phyloP scores from a whole-genome alignment of 2,888 invertebrate genomes.

The Gerris lacustris region DNA sequence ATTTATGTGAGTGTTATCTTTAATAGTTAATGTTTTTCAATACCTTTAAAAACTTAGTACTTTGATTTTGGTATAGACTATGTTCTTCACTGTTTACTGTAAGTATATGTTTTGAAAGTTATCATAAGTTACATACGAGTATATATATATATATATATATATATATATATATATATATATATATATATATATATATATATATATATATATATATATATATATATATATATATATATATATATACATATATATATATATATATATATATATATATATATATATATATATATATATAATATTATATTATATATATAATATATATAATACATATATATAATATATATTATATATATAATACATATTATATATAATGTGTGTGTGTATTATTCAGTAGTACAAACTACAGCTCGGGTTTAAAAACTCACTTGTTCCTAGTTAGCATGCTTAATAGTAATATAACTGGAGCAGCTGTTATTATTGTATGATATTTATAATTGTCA shows the following conservation, averaged over 20 bases:
- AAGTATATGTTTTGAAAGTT: not conserved
- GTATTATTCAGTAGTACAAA: not conserved
- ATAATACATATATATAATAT: not conserved
- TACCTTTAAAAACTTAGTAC: too few relatives aligned
- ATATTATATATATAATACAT: not conserved
- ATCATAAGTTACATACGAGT: not conserved
- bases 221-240: not conserved
- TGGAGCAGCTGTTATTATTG: too few relatives aligned
- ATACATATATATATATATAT: not conserved
- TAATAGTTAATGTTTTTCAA: too few relatives aligned
- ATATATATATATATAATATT: not conserved
- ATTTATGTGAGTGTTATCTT: too few relatives aligned
- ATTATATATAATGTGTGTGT: not conserved
- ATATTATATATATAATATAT: not conserved
- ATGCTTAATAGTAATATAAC: too few relatives aligned
- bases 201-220: conserved; percentile 15
- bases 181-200: conserved; percentile 19
- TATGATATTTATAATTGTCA: too few relatives aligned
- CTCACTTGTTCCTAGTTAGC: too few relatives aligned
- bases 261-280: not conserved
- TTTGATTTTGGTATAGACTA: too few relatives aligned
- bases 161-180: conserved; percentile 21
- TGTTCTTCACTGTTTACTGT: not conserved
- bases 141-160: conserved; percentile 17
- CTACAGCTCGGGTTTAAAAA: too few relatives aligned